A percentile compares a stretch with the other conserved stretches of the same genome.
Evolutionary conservation across 2,797 vertebrate genomes (phyloP).

Genomic region (Tachyglossus aculeatus): DNA sequence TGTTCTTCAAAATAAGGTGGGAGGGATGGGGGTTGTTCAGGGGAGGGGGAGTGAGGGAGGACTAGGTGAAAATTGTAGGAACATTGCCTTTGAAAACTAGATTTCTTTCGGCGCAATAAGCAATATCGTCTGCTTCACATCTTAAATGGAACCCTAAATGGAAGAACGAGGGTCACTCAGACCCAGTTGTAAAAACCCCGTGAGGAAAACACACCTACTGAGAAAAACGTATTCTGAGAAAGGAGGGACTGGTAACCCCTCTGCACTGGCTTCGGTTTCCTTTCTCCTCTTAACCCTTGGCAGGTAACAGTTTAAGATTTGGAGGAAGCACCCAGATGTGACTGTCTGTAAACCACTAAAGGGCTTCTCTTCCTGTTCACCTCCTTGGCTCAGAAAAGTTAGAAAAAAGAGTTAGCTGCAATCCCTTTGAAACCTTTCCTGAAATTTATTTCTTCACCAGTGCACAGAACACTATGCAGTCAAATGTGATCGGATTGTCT

Average conservation of each 20-base stretch:
- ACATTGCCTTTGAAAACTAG: neutral
- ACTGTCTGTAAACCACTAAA: neutral
- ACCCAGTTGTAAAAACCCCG: constrained; percentile 26
- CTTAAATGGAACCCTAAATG: constrained; percentile 33
- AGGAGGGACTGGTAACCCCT: neutral
- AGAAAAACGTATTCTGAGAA: neutral
- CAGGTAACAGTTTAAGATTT: neutral
- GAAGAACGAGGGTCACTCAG: neutral
- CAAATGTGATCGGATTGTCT: neutral
- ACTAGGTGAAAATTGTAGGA: neutral
- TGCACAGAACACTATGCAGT: neutral
- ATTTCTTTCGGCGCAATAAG: constrained; percentile 37
- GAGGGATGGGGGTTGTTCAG: no score
- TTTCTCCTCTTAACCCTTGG: neutral
- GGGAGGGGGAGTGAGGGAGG: neutral
- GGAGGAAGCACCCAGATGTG: neutral
- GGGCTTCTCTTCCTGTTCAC: no score
- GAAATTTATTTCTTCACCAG: neutral
- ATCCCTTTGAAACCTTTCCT: constrained; percentile 2
- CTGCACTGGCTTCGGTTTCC: constrained; percentile 3
- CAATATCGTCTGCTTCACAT: neutral
- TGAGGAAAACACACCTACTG: constrained; percentile 24
- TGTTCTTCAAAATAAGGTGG: constrained; percentile 2
- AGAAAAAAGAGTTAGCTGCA: neutral
- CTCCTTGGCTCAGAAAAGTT: no score